phyloP scores from a whole-genome alignment of 1,140 invertebrate species.

The Papilio helenus region DNA sequence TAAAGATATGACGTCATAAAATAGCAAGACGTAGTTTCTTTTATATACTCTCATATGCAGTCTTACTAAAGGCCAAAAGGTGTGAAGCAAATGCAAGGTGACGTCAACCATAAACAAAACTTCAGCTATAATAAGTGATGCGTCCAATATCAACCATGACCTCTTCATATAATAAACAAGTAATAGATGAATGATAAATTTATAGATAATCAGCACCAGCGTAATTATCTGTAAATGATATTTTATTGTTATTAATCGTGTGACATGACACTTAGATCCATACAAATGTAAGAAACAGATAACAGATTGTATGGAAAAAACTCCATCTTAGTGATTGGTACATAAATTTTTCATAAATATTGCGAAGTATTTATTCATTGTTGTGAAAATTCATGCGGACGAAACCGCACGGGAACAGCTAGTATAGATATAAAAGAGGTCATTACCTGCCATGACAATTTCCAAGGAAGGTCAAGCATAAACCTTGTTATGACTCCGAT shows the following conservation, averaged over 20 bases:
- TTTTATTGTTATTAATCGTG: background rate
- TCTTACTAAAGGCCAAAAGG: slow-evolving; percentile 63
- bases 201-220: slow-evolving; percentile 54
- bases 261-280: too few species aligned
- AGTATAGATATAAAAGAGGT: slow-evolving; percentile 5
- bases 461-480: slow-evolving; percentile 55
- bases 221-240: slow-evolving; percentile 56
- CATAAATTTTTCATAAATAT: too few species aligned
- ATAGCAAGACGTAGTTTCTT: slow-evolving; percentile 53
- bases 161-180: slow-evolving; percentile 57
- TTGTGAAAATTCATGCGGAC: too few species aligned
- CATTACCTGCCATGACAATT: slow-evolving; percentile 59
- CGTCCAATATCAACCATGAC: slow-evolving; percentile 45
- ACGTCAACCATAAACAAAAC: slow-evolving; percentile 61
- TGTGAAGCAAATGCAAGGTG: slow-evolving; percentile 58
- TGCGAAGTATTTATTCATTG: too few species aligned
- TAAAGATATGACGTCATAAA: slow-evolving; percentile 61
- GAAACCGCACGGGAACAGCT: too few species aligned
- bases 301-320: too few species aligned
- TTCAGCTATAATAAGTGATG: slow-evolving; percentile 52
- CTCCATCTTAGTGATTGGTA: too few species aligned
- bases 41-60: slow-evolving; percentile 62
- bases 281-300: too few species aligned
- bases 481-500: slow-evolving; percentile 48
- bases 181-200: slow-evolving; percentile 59